phyloP scores from a whole-genome alignment of 2,888 invertebrate genomes.

The Alviniconcha strummeri region DNA sequence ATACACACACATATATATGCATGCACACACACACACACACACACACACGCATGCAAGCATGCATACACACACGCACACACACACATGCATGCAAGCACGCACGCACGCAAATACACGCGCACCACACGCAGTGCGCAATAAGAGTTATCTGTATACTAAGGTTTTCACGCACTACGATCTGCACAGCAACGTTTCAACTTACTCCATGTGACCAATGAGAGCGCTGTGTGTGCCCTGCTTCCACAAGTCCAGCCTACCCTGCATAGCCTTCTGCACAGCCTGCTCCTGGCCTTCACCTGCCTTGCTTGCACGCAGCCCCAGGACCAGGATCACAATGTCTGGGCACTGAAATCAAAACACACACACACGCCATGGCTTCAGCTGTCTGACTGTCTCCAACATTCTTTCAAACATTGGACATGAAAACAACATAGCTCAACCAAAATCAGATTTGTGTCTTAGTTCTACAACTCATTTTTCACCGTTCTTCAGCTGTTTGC shows the following conservation, averaged over 20 bases:
- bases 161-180: too few relatives aligned
- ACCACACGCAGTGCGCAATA: too few relatives aligned
- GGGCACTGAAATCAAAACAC: constrained; percentile 31
- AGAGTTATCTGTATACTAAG: too few relatives aligned
- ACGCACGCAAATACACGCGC: background rate
- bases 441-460: too few relatives aligned
- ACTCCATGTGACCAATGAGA: too few relatives aligned
- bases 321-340: constrained; percentile 28
- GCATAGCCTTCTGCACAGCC: background rate
- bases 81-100: background rate
- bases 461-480: too few relatives aligned
- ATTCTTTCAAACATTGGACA: background rate
- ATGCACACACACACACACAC: background rate
- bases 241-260: background rate
- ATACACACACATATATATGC: background rate
- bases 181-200: too few relatives aligned
- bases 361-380: background rate
- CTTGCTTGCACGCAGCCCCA: background rate
- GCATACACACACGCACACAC: background rate
- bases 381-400: background rate
- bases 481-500: too few relatives aligned
- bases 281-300: background rate
- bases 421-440: too few relatives aligned
- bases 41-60: background rate
- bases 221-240: too few relatives aligned